Conservation (phyloP, 2,888 invertebrate genomes). For the Cataglyphis altisquamis region DNA sequence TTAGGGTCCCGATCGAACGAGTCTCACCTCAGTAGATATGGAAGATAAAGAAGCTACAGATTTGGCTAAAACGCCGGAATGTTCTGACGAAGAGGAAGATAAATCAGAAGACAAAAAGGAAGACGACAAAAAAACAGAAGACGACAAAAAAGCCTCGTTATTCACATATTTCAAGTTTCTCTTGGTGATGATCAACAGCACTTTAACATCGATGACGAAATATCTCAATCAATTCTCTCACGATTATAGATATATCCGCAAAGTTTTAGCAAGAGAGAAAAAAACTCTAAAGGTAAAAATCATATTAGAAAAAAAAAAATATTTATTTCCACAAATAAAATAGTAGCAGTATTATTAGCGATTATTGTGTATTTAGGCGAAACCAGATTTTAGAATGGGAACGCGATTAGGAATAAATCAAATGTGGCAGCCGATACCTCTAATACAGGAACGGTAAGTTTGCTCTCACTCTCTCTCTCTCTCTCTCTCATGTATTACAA, state of each 20-base stretch:
- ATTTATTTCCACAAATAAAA: conserved; percentile 9
- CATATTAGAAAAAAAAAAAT: not conserved
- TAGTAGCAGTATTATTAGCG: not conserved
- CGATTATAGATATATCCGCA: conserved; percentile 98
- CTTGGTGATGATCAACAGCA: conserved; percentile 92
- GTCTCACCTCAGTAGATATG: conserved; percentile 77
- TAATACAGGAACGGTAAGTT: conserved; percentile 83
- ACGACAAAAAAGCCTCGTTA: conserved; percentile 87
- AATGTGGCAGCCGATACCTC: conserved; percentile 88
- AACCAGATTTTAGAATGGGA: conserved; percentile 90
- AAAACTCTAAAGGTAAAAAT: conserved; percentile 93
- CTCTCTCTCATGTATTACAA: not conserved
- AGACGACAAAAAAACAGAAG: conserved; percentile 70
- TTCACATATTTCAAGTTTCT: conserved; percentile 88
- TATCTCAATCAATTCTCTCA: conserved; percentile 95
- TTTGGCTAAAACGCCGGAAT: conserved; percentile 71
- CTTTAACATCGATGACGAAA: conserved; percentile 93
- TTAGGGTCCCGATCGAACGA: conserved; percentile 77
- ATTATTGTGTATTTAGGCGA: conserved; percentile 87
- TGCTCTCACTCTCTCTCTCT: not conserved
- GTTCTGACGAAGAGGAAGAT: conserved; percentile 78
- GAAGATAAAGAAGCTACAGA: conserved; percentile 76
- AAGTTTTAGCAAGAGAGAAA: conserved; percentile 95
- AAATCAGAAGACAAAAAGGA: conserved; percentile 42
- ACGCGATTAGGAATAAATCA: conserved; percentile 89